Conservation (phyloP, 2,888 invertebrate species). For the Drosophila anomalipes region DNA sequence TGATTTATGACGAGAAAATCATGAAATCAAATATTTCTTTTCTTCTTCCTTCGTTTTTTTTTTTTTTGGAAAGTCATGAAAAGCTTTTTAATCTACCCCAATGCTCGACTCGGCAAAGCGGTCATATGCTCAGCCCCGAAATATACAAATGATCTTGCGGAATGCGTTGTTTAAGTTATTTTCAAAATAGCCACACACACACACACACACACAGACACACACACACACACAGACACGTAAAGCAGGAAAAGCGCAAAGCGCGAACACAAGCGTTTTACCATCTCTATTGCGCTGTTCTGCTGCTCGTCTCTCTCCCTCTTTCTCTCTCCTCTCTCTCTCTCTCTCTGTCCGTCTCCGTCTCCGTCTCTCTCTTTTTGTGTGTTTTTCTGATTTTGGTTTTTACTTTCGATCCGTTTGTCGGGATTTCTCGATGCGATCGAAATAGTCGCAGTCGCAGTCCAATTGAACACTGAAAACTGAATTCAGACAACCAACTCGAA, state of each 20-base stretch:
- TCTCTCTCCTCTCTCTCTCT: not conserved
- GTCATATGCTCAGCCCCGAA: conserved; percentile 6
- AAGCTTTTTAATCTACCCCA: conserved; percentile 24
- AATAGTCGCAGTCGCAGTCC: conserved; percentile 76
- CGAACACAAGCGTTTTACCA: conserved; percentile 66
- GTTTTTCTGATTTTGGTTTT: conserved; percentile 18
- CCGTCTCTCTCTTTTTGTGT: not conserved
- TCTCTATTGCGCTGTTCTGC: conserved; percentile 20
- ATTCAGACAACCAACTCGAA: conserved; percentile 82
- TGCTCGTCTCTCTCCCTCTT: conserved; percentile 12
- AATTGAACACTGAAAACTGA: conserved; percentile 82
- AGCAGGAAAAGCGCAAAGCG: conserved; percentile 62
- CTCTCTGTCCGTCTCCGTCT: conserved; percentile 1
- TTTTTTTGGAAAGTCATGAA: not conserved
- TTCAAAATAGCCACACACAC: conserved; percentile 40
- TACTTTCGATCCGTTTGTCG: conserved; percentile 68
- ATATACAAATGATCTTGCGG: conserved; percentile 28
- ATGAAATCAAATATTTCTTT: not conserved
- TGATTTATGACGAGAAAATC: not conserved
- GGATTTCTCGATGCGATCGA: conserved; percentile 54
- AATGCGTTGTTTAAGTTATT: conserved; percentile 33
- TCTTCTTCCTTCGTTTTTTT: not conserved
- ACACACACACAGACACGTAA: conserved; percentile 7
- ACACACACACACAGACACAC: not conserved
- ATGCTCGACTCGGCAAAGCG: conserved; percentile 1